Base-by-base conservation (phyloP, 2,113 vertebrate species). In the Melanocharis versteri region DNA sequence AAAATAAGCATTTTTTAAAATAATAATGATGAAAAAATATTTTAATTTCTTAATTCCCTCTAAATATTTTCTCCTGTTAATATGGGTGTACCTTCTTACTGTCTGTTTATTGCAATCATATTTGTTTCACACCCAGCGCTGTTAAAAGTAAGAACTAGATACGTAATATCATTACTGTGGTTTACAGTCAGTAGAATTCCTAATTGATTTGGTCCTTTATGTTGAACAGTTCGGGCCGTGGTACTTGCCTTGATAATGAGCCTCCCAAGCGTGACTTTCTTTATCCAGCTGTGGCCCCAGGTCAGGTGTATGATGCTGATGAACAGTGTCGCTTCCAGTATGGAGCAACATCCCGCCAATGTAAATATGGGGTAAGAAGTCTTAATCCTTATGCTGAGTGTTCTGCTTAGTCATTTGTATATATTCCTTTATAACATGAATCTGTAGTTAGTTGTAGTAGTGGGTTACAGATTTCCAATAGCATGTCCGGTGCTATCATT, bases 341-440 rank as follows among this genome's bases (percentile, higher is more conserved):
- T 78, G 99, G 99, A 97, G 98, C 99, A 98, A 98, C 99, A 91
- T 99, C 99, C 71, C 99, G 99, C 80, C 99, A 99, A 94, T 99
- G 99, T 99, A 99, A 99, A 98, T 99, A 99, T 96, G 99, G 99
- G 99, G 99, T 99, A 99, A 99, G 99, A 98, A 98, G 97, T 98
- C 98, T 97, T 98, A 97, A 97, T 98, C 93, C 91, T 98, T 98
- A 97, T 68, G 78, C 94, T 97, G 87, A 96, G 76, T 97, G 78
- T 96, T 86, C 91, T 96, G 62, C 88, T 94, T 94, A 95, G 88
- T 95, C 65, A 95, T 70, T 94, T 95, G 66, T 94, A 64, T 90
- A 54, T 96, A 64, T 96, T 96, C 73, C 65, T 95, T 96, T 85
- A 39, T 81, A 87, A 72, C 20, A 73, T 94, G 93, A 60, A 83